phyloP scores from a whole-genome alignment of 2,797 vertebrate genomes.

The Sebastes taczanowskii region DNA sequence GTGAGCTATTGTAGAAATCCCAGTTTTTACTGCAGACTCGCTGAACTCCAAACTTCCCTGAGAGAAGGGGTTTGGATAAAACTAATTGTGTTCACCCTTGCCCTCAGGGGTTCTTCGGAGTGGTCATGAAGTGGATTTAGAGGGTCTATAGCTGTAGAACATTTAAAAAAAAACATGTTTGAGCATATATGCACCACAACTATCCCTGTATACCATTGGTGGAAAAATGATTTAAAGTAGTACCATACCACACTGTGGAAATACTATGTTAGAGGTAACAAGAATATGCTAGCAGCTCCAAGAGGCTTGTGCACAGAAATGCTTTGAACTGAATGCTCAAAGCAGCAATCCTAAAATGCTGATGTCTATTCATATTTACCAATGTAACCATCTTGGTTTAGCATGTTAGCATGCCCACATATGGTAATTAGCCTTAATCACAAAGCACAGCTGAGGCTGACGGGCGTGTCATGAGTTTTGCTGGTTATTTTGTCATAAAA shows the following conservation, averaged over 20 bases:
- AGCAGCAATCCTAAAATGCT: background rate
- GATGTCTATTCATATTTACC: background rate
- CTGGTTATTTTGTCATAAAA: background rate
- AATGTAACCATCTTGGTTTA: background rate
- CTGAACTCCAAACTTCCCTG: conserved; percentile 14
- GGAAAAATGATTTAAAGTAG: background rate
- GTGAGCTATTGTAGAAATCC: conserved; percentile 22
- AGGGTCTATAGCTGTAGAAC: background rate
- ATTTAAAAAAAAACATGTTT: background rate
- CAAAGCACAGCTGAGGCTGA: background rate
- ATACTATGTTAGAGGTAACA: background rate
- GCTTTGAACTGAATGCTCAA: background rate
- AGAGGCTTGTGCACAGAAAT: background rate
- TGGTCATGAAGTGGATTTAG: background rate
- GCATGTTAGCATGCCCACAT: background rate
- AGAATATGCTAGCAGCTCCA: background rate
- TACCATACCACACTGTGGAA: background rate
- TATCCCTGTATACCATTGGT: background rate
- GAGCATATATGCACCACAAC: background rate
- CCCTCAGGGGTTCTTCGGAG: conserved; percentile 5
- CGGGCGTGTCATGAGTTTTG: background rate
- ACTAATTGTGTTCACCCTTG: conserved; percentile 31
- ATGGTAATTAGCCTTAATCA: background rate
- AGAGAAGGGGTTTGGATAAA: conserved; percentile 9
- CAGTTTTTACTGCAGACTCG: conserved; percentile 30